Evolutionary conservation across 2,888 invertebrate genomes (phyloP), one percentile per base, ranked within the genome.

Genomic region (Thyatira batis): DNA sequence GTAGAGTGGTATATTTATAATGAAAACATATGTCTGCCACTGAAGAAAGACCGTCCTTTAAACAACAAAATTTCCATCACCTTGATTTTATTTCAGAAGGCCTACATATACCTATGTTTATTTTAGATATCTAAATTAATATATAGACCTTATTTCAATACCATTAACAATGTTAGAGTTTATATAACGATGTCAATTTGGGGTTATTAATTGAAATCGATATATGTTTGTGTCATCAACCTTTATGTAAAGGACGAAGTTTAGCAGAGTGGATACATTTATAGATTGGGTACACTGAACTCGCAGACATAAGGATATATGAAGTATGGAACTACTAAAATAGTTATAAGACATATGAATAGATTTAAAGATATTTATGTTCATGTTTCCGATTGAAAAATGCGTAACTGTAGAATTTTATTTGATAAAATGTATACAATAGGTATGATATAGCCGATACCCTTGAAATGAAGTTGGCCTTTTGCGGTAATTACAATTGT

Each of bases 1-100:
- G 55, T 46, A 53, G 57, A 61, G 57, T 62, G 56, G 43, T 59
- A 56, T 60, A 57, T 55, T 65, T 63, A 60, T 51, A 57, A 58
- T 23, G 10, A 48, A 20, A 33, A 62, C 43, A 51, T 56, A 13
- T 51, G 27, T 23, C 25, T 33, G 25, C 23, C 52, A 23, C 25
- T 49, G 28, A 43, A 49, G 13, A 28, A 11, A 23, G 48, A 4
- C 48, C 49, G 43, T 48, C 49, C 49, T 21, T 49, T 45, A 30
- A 45, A n/a, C 27, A 9, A 13, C 20, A 51, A 51, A 45, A 51
- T 25, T 45, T 28, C 45, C 27, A 49, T 20, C 10, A 51, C 27
- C 11, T 43, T 45, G 30, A 28, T 25, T 6, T 17, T 0, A 39
- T 39, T 39, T 17, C 39, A 39, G 39, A 33, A 33, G 0, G 8